phyloP scores from a whole-genome alignment of 2,113 vertebrate species.

The Cettia cetti region DNA sequence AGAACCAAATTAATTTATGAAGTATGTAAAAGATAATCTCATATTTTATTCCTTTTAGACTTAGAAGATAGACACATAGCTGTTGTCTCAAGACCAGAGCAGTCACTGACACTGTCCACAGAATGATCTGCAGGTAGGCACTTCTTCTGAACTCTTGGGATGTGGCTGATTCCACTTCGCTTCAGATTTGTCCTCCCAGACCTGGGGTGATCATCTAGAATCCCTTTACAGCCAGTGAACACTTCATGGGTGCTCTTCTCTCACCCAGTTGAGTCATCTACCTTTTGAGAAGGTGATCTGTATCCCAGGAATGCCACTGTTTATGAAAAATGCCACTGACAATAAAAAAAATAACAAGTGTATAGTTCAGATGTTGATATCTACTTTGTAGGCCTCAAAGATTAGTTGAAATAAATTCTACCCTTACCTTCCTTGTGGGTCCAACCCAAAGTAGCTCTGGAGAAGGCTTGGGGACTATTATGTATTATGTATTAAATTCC shows the following conservation, averaged over 20 bases:
- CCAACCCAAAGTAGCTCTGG: not conserved
- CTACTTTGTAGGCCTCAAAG: not conserved
- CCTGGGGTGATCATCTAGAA: not conserved
- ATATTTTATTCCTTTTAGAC: not conserved
- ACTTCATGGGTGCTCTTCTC: not conserved
- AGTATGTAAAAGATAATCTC: not conserved
- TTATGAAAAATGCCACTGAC: not conserved
- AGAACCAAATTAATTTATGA: not conserved
- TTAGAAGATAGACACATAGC: not conserved
- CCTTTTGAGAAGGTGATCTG: not conserved
- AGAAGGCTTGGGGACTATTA: constrained; percentile 16
- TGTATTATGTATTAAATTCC: constrained; percentile 40
- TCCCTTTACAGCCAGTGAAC: not conserved
- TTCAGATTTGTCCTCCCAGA: not conserved
- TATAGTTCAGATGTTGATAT: not conserved
- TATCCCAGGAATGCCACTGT: not conserved
- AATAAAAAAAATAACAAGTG: not conserved
- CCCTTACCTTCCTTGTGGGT: not conserved
- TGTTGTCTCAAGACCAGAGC: not conserved
- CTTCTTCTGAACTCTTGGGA: not conserved
- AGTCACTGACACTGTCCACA: rapidly evolving
- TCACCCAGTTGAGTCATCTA: not conserved
- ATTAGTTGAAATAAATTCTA: not conserved
- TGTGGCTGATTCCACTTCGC: not conserved
- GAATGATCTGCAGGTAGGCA: not conserved